Evolutionary conservation across 2,113 vertebrate genomes (phyloP).

Genomic region (Phalacrocorax pelagicus): DNA sequence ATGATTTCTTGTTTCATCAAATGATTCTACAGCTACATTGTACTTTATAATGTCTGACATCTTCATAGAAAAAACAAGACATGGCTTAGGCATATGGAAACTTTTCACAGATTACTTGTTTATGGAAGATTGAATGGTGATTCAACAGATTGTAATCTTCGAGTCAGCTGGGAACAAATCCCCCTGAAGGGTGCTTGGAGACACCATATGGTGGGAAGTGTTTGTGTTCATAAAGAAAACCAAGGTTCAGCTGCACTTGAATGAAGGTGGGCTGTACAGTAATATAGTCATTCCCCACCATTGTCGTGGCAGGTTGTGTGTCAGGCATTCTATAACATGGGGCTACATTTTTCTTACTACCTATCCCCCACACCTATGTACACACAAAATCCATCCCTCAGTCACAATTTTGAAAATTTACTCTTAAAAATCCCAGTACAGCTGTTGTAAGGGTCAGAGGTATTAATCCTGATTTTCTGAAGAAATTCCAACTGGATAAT

Average conservation of each 20-base stretch:
- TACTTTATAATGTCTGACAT: not conserved
- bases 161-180: not conserved
- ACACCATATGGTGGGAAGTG: not conserved
- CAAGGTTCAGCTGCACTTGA: not conserved
- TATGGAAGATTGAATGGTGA: not conserved
- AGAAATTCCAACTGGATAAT: not conserved
- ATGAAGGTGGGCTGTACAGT: not conserved
- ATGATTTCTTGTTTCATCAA: not conserved
- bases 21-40: not conserved
- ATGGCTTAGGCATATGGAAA: not conserved
- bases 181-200: not conserved
- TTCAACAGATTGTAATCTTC: not conserved
- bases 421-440: not conserved
- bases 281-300: not conserved
- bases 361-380: fast-evolving
- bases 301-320: not conserved
- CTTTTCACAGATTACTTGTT: not conserved
- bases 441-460: not conserved
- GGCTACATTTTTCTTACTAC: not conserved
- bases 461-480: not conserved
- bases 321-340: not conserved
- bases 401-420: not conserved
- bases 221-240: not conserved
- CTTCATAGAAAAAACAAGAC: not conserved
- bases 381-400: not conserved